These are phyloP conservation scores for Phocides pigmalion DNA, from an alignment of 1,140 invertebrate genomes.

Conservation along the genomic window DNA sequence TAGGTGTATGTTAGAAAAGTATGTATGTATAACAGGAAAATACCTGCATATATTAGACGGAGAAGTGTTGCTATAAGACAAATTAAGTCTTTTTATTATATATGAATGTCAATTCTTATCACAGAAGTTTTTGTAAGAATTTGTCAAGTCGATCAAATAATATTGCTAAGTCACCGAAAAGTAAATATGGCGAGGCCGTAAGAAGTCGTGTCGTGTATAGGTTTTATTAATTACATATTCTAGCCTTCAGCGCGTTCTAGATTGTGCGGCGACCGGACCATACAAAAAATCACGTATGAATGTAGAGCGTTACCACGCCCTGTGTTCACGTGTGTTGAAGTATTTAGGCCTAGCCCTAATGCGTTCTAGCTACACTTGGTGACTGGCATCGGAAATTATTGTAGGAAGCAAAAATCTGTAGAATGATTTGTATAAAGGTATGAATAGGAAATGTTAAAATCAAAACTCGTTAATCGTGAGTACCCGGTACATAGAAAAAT, in stretches of 20 bases:
- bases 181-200: not conserved
- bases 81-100: too few relatives aligned
- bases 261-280: conserved; percentile 40
- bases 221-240: conserved; percentile 32
- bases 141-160: too few relatives aligned
- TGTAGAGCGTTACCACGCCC: conserved; percentile 32
- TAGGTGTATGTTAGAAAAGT: too few relatives aligned
- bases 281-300: conserved; percentile 41
- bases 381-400: conserved; percentile 25
- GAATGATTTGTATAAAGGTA: not conserved
- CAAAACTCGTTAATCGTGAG: too few relatives aligned
- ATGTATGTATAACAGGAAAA: too few relatives aligned
- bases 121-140: too few relatives aligned
- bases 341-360: conserved; percentile 26
- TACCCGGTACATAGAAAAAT: too few relatives aligned
- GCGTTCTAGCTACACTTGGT: conserved; percentile 7
- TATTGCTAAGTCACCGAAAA: not conserved
- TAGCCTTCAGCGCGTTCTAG: conserved; percentile 49
- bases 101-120: too few relatives aligned
- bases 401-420: conserved; percentile 13
- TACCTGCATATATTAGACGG: too few relatives aligned
- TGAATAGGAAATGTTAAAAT: not conserved
- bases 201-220: conserved; percentile 4
- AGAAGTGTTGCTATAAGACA: too few relatives aligned
- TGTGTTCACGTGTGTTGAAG: conserved; percentile 14